Evolutionary conservation across 2,113 vertebrate species (phyloP), one percentile per base, ranked within the genome.

Genomic region (Melanocharis versteri): DNA sequence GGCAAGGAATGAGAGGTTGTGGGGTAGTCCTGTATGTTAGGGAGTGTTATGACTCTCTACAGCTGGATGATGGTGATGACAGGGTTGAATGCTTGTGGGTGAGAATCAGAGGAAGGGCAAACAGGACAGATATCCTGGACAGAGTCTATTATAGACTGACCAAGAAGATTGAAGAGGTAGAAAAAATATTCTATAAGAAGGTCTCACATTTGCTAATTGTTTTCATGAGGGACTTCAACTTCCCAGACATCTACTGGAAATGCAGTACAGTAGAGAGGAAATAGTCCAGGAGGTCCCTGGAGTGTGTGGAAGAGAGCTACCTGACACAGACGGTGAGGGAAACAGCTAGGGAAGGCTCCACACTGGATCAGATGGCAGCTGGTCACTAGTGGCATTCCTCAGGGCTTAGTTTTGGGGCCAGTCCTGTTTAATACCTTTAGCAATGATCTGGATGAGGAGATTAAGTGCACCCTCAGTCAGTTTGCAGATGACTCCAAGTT

Each of bases 341-440:
- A n/a, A 2, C 4, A 65, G 10, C 5, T 13, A 48, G 13, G 20
- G 15, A 54, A 54, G 47, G 8, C 5, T 42, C 35, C 4, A 11
- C 14, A 8, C 3, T 39, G 57, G 16, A 58, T 28, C 24, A 65
- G 16, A 39, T 19, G 23, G 28, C 48, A 64, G 18, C 6, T 14
- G n/a, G 18, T 27, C 40, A 39, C 18, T 33, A 39, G 17, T 45
- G 28, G 33, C 1, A 0, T 11, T 22, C 5, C 7, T 17, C 45
- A 45, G 9, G 11, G 11, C 18, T 73, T 18, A 23, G 5, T 45
- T 72, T 53, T 62, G 22, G 17, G 22, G 57, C 39, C 27, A 72
- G 11, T 45, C 27, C 9, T 53, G 3, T 62, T 53, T 33, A 45
- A 62, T 39, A 72, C 2, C 14, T 39, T 33, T 33, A 54, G 9